These are phyloP conservation scores for Dolichallabes microphthalmus DNA, from an alignment of 2,113 vertebrate genomes.

Conservation along the genomic window DNA sequence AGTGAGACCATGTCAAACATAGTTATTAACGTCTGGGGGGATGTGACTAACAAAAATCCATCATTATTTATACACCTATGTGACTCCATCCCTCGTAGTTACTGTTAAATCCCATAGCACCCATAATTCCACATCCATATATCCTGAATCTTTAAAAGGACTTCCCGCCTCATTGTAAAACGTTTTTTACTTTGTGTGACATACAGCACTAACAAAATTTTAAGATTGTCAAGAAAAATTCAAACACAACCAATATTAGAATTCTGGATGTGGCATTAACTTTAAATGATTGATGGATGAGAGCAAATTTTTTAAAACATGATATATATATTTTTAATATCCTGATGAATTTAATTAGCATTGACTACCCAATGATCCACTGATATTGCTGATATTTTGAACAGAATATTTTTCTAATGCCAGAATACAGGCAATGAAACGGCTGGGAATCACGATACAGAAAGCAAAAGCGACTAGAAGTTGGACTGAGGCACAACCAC, in stretches of 20 bases:
- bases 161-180: background rate
- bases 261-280: background rate
- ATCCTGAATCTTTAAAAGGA: background rate
- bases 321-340: background rate
- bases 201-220: background rate
- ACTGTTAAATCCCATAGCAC: background rate
- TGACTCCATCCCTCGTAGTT: background rate
- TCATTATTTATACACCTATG: background rate
- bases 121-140: background rate
- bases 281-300: background rate
- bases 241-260: background rate
- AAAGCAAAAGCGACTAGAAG: conserved; percentile 19
- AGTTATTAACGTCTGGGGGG: background rate
- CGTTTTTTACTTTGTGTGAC: background rate
- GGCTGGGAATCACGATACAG: conserved; percentile 14
- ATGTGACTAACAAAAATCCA: background rate
- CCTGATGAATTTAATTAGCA: background rate
- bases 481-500: conserved; percentile 49
- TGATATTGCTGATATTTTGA: background rate
- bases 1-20: background rate
- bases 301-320: background rate
- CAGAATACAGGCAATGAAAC: conserved; percentile 22
- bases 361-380: background rate
- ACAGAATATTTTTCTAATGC: conserved; percentile 1
- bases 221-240: conserved; percentile 44